Evolutionary conservation across 2,797 vertebrate genomes (phyloP).

Genomic region (Acestrorhynchus altus): DNA sequence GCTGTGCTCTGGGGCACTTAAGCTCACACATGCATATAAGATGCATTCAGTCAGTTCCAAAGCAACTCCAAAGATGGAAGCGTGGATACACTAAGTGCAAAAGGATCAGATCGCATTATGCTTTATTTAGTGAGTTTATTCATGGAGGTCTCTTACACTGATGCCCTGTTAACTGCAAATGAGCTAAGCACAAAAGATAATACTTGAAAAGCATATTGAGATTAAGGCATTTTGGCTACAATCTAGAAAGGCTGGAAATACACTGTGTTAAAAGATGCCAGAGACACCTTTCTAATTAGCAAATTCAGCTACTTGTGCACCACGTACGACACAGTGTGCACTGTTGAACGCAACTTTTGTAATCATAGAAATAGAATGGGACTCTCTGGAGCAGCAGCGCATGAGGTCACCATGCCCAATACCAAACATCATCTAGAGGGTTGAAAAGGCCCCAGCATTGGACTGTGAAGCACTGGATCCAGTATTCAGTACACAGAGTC

Average conservation of each 20-base stretch:
- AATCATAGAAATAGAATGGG: background rate
- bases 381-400: background rate
- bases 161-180: slow-evolving; percentile 31
- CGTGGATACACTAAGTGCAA: slow-evolving; percentile 76
- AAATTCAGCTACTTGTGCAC: background rate
- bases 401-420: background rate
- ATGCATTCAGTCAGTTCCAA: slow-evolving; percentile 84
- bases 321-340: background rate
- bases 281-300: background rate
- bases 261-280: background rate
- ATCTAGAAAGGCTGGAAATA: background rate
- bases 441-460: background rate
- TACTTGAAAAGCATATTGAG: slow-evolving; percentile 52
- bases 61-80: slow-evolving; percentile 73
- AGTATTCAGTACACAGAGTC: background rate
- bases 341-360: background rate
- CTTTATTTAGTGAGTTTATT: slow-evolving; percentile 78
- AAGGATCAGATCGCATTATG: slow-evolving; percentile 71
- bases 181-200: slow-evolving; percentile 10
- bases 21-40: slow-evolving; percentile 80
- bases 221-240: background rate
- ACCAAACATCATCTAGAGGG: background rate
- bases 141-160: slow-evolving; percentile 65
- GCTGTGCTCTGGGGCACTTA: slow-evolving; percentile 75
- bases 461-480: background rate